Evolutionary conservation across 2,888 invertebrate species (phyloP).

Genomic region (Lycaena phlaeas): DNA sequence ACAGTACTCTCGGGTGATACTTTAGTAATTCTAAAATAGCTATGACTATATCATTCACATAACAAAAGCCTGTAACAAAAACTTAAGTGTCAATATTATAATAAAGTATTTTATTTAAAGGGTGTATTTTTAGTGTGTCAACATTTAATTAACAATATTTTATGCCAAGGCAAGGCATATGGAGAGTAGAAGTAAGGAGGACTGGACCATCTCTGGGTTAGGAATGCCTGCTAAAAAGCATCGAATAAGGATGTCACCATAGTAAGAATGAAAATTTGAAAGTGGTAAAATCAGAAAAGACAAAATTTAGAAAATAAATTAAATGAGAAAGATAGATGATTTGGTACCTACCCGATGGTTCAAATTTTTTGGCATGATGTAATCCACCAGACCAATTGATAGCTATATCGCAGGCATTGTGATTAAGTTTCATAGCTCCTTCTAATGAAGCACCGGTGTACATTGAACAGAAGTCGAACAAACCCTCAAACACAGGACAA

Average conservation of each 20-base stretch:
- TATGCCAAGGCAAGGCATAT: too few species aligned
- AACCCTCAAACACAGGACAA: constrained; percentile 94
- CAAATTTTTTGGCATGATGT: constrained; percentile 99
- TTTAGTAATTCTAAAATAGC: constrained; percentile 95
- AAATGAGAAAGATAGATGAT: too few species aligned
- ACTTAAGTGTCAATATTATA: background rate
- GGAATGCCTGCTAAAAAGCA: too few species aligned
- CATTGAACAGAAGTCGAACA: constrained; percentile 98
- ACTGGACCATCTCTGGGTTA: too few species aligned
- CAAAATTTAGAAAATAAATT: too few species aligned
- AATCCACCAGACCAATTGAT: constrained; percentile 99
- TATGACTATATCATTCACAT: constrained; percentile 99
- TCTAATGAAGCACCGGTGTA: constrained; percentile 98
- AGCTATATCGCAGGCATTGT: constrained; percentile 95
- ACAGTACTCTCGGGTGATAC: constrained; percentile 94
- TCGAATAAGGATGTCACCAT: too few species aligned
- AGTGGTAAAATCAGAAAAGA: too few species aligned
- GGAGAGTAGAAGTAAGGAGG: too few species aligned
- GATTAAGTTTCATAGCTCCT: constrained; percentile 96
- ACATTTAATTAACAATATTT: too few species aligned
- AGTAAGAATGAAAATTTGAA: too few species aligned
- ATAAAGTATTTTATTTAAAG: background rate
- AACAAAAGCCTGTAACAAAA: constrained; percentile 87
- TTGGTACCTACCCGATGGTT: constrained; percentile 82
- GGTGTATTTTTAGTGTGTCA: background rate